Evolutionary conservation across 2,888 invertebrate species (phyloP).

Genomic region (Parelbella ahira): DNA sequence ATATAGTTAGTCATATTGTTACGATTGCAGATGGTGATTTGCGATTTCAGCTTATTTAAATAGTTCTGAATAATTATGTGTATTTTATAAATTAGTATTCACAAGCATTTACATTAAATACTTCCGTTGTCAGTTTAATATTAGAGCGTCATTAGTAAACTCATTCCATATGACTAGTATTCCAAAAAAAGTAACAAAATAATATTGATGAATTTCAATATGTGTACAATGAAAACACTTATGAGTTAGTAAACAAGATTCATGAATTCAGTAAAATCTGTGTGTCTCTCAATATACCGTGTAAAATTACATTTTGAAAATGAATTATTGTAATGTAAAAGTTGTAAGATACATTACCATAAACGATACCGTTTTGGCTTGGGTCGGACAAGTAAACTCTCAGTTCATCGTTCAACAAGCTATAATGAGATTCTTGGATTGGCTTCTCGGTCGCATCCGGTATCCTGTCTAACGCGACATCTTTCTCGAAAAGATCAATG

Average conservation of each 20-base stretch:
- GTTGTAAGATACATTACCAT: slow-evolving; percentile 65
- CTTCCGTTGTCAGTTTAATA: no score
- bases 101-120: no score
- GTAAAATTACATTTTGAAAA: slow-evolving; percentile 28
- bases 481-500: slow-evolving; percentile 63
- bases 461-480: slow-evolving; percentile 58
- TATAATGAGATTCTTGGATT: slow-evolving; percentile 69
- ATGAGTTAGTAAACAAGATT: no score
- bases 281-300: slow-evolving; percentile 49
- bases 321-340: slow-evolving; percentile 37
- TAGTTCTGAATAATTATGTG: no score
- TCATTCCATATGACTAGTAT: no score
- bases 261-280: slow-evolving; percentile 48
- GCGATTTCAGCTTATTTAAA: slow-evolving; percentile 7
- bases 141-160: no score
- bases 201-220: no score
- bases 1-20: slow-evolving; percentile 22
- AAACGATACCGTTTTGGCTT: no score
- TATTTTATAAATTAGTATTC: no score
- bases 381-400: slow-evolving; percentile 50
- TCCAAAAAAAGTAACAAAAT: no score
- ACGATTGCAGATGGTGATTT: slow-evolving; percentile 4
- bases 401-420: slow-evolving; percentile 49
- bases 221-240: no score
- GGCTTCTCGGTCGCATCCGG: slow-evolving; percentile 63